A percentile compares a stretch with the other conserved stretches of the same genome.
These are phyloP conservation scores for Cecidostiba fungosa DNA, from an alignment of 2,888 invertebrate species.

Conservation along the genomic window DNA sequence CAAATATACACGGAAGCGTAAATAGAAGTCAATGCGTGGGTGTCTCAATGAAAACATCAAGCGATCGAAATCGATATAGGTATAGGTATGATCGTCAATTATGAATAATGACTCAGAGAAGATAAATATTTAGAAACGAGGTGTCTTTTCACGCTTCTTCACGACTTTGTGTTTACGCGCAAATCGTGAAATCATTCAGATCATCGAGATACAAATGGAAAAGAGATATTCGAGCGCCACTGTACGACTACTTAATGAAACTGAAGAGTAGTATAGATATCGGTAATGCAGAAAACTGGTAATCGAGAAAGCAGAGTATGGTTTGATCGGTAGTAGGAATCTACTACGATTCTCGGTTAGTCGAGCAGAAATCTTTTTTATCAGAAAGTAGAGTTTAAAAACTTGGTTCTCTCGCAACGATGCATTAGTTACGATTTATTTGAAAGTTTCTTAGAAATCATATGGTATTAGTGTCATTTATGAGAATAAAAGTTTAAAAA, in stretches of 20 bases:
- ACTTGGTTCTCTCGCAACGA: not conserved
- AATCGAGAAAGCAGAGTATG: not conserved
- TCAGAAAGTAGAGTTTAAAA: not conserved
- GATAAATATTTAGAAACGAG: slow-evolving; percentile 9
- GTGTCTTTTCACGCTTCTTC: not conserved
- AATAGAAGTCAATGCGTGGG: slow-evolving; percentile 27
- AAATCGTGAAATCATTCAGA: not conserved
- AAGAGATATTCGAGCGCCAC: slow-evolving; percentile 20
- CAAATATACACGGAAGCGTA: slow-evolving; percentile 44
- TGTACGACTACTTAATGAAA: not conserved
- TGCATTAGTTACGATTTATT: no score
- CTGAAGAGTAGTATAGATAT: not conserved
- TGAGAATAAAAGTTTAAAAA: not conserved
- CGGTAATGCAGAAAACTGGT: slow-evolving; percentile 39
- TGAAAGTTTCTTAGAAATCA: no score
- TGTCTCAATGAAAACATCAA: slow-evolving; percentile 25
- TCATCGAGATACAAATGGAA: not conserved
- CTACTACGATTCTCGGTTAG: not conserved
- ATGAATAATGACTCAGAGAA: slow-evolving; percentile 5
- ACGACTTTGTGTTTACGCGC: not conserved
- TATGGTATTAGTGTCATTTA: no score
- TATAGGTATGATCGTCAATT: not conserved
- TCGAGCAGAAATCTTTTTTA: slow-evolving; percentile 18
- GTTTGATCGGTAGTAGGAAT: slow-evolving; percentile 36
- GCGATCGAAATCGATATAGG: not conserved